Evolutionary conservation across 2,888 invertebrate species (phyloP), one percentile per base, ranked within the genome.

Genomic region (Apotomis turbidana): DNA sequence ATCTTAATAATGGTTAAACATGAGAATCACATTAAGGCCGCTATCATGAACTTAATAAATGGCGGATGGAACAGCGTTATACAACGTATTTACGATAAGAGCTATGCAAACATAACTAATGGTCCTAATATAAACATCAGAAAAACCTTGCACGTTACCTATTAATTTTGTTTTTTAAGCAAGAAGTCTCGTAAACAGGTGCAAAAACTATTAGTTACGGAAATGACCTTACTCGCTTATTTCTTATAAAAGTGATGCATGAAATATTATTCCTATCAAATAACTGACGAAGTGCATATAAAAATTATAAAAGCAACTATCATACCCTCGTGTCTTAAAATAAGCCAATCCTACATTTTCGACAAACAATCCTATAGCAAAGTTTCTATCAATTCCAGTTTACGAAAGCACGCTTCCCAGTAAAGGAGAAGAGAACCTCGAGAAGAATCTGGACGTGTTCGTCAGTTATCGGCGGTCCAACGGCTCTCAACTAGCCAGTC

Each of bases 401-500:
- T 93, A 95, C 81, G 95, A 96, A 86, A 96, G 94, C 82, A 95
- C 95, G 67, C 84, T 96, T 76, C 95, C 95, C 12, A 95, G 93
- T 80, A 94, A 95, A 74, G 96, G 95, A 59, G 96, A 96, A 84
- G 97, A 97, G 80, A 96, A 95, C 79, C 95, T 96, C 85, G 97
- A 97, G 83, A 98, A 99, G 88, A 97, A 97, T 63, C 94, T 99
- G 78, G 99, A 99, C 87, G 99, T 99, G 0, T 99, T 99, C 90
- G 98, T 99, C 79, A 99, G 99, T 90, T 99, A 99, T 86, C 94
- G 99, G 79, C 94, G 99, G 83, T 98, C 99, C 5, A 99, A 98
- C 85, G 99, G 99, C 68, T 99, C 99, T 4, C 99, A 99, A 89
- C 91, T 99, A 82, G 99, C 99, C 76, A 97, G 97, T 94, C 94